phyloP scores from a whole-genome alignment of 2,113 vertebrate species.

The Oceanites oceanicus region DNA sequence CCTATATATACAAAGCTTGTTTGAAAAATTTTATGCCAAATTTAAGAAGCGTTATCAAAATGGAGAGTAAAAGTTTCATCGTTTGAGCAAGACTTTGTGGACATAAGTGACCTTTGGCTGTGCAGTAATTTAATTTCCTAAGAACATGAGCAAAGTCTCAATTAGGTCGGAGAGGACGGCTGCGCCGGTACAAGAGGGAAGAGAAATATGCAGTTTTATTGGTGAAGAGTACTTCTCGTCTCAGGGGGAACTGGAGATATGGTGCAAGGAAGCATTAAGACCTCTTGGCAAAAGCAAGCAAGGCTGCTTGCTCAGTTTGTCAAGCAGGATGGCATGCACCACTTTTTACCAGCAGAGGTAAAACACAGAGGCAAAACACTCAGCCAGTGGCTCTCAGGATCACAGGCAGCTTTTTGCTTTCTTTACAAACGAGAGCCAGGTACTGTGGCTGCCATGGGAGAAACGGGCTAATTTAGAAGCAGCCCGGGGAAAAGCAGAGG shows the following conservation, averaged over 20 bases:
- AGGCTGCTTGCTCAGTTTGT: not conserved
- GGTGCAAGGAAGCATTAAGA: not conserved
- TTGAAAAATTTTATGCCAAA: not conserved
- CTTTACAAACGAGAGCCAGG: not conserved
- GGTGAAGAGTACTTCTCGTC: not conserved
- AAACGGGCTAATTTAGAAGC: not conserved
- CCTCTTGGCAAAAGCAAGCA: not conserved
- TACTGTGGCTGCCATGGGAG: not conserved
- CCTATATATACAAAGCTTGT: not conserved
- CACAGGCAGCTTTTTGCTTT: not conserved
- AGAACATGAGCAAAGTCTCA: not conserved
- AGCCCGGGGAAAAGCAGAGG: not conserved
- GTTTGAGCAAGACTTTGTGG: not conserved
- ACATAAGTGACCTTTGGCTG: not conserved
- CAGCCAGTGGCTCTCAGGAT: not conserved
- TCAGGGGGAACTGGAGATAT: not conserved
- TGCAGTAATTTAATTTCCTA: slow-evolving; percentile 19
- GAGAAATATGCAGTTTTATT: not conserved
- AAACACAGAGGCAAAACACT: not conserved
- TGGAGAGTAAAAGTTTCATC: not conserved
- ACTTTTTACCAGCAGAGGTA: not conserved
- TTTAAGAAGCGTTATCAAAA: not conserved
- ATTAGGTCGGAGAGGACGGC: not conserved
- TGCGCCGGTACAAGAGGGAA: not conserved
- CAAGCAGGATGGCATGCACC: not conserved